Evolutionary conservation across 1,140 invertebrate genomes (phyloP).

Genomic region (Dufourea novaeangliae): DNA sequence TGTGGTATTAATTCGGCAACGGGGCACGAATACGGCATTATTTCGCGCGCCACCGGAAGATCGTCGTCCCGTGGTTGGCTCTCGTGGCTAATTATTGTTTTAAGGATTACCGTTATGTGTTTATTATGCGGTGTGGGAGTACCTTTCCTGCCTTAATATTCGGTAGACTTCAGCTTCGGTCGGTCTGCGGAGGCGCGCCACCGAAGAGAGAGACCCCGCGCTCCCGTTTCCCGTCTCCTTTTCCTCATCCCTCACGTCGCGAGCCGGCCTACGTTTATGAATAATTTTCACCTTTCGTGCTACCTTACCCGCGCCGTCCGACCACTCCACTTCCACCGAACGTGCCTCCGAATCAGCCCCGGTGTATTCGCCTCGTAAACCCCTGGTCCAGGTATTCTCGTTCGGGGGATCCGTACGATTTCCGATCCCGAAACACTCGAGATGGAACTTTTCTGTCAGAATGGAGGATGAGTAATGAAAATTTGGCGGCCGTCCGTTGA

Average conservation of each 20-base stretch:
- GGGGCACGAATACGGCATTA: constrained; percentile 66
- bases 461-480: not conserved
- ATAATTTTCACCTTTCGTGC: constrained; percentile 75
- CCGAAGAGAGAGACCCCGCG: constrained; percentile 42
- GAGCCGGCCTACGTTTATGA: constrained; percentile 76
- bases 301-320: constrained; percentile 17
- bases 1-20: constrained; percentile 71
- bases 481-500: no score
- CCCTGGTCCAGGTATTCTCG: constrained; percentile 47
- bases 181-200: constrained; percentile 51
- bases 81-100: constrained; percentile 80
- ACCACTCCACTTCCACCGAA: constrained; percentile 41
- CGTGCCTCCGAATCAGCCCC: constrained; percentile 54
- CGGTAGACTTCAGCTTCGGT: constrained; percentile 73
- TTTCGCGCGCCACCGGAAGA: constrained; percentile 60
- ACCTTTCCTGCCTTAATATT: constrained; percentile 75
- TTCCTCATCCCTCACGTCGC: constrained; percentile 23
- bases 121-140: constrained; percentile 76
- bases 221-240: constrained; percentile 9
- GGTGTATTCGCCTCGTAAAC: constrained; percentile 60
- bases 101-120: constrained; percentile 81
- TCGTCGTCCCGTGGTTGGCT: constrained; percentile 65
- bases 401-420: constrained; percentile 35
- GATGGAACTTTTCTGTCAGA: not conserved
- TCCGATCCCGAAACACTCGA: constrained; percentile 24